A percentile compares a stretch with the other conserved stretches of the same genome.
These are phyloP conservation scores for Apteryx mantelli DNA, from an alignment of 2,113 vertebrate genomes.

Conservation along the genomic window DNA sequence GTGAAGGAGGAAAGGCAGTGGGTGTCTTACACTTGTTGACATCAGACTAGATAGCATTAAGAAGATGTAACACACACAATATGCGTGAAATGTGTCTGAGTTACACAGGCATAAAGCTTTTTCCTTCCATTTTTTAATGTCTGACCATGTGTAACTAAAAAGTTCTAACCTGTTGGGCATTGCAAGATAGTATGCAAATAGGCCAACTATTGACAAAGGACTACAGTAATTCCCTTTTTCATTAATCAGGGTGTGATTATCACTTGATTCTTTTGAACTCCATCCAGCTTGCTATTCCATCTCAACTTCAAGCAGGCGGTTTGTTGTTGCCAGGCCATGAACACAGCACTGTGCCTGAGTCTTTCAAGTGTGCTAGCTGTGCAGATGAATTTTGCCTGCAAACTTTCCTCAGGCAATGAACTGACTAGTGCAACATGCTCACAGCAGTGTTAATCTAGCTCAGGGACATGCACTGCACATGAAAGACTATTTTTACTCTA, in stretches of 20 bases:
- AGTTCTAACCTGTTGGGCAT: conserved; percentile 38
- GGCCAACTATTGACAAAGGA: conserved; percentile 48
- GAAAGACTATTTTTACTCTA: conserved; percentile 78
- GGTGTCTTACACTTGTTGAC: neutral
- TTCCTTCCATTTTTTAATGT: conserved; percentile 40
- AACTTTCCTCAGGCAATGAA: conserved; percentile 86
- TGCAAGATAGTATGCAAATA: conserved; percentile 48
- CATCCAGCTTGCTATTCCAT: conserved; percentile 65
- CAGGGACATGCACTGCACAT: conserved; percentile 82
- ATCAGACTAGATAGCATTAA: conserved; percentile 37
- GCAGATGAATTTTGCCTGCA: conserved; percentile 84
- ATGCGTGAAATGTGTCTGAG: conserved; percentile 16
- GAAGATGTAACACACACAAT: conserved; percentile 64
- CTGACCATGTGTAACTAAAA: conserved; percentile 32
- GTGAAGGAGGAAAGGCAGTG: neutral
- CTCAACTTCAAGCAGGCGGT: conserved; percentile 73
- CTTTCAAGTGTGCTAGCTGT: conserved; percentile 80
- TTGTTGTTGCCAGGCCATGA: conserved; percentile 62
- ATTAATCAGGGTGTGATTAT: conserved; percentile 53
- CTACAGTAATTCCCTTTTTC: conserved; percentile 50
- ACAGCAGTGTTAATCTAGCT: conserved; percentile 85
- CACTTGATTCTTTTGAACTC: conserved; percentile 67
- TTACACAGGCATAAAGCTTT: conserved; percentile 25
- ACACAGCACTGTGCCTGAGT: conserved; percentile 30
- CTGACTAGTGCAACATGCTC: conserved; percentile 83